Evolutionary conservation across 2,797 vertebrate genomes (phyloP), one percentile per base, ranked within the genome.

Genomic region (Coccyzus lansbergi): DNA sequence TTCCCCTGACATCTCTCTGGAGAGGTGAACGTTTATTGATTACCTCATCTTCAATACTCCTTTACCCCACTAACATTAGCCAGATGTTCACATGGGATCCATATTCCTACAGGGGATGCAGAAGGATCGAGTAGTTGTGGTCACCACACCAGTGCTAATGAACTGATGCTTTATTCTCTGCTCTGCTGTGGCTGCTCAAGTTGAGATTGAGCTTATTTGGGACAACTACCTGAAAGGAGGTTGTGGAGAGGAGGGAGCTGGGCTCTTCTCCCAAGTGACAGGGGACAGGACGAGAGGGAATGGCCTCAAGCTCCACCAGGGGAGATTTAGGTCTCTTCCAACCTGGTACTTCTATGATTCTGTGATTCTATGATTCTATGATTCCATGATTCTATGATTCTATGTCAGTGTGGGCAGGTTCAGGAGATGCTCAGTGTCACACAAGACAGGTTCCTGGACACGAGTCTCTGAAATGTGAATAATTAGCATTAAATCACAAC

Each of bases 91-190:
- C 34, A 6, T 24, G 63, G 82, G 79, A 74, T 29, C 76, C 52
- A 10, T 17, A 11, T 17, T 56, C 1, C 0, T 2, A 4, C 1
- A 0, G 14, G 12, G 24, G 20, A 31, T 7, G 5, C 10, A 85
- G 72, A 53, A 74, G 48, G 44, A 4, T 4, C 15, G 29, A 18
- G 7, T 22, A 26, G 38, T 6, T 34, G n/a, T 49, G 62, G 31
- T 67, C 38, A 16, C 71, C 16, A 10, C 0, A 2, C 15, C 65
- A 48, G 12, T 5, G 5, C 44, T 0, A 3, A 29, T 7, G 59
- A 36, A 12, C n/a, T 3, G 1, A 3, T 60, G 16, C 63, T 65
- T 22, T 15, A 20, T 13, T 76, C 84, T 62, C 25, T 34, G 34
- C 51, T 19, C 55, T 48, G 46, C 29, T 9, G 12, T 8, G 25